Conservation (phyloP, 2,888 invertebrate species). For the Brachylomia viminalis region DNA sequence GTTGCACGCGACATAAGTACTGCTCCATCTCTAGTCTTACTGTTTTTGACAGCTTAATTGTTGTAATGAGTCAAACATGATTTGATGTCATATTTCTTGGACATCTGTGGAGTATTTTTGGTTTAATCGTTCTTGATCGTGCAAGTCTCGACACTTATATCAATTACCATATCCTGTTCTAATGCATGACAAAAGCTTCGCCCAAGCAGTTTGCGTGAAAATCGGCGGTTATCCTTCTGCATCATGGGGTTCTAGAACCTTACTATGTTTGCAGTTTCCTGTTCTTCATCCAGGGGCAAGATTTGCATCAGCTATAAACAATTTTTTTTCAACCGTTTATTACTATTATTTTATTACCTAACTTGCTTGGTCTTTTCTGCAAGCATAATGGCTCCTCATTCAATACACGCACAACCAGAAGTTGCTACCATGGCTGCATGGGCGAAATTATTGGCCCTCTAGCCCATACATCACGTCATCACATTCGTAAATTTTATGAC, state of each 20-base stretch:
- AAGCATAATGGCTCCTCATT: too few relatives aligned
- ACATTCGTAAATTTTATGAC: slow-evolving; percentile 40
- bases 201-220: background rate
- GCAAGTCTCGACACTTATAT: background rate
- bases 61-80: background rate
- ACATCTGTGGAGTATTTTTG: background rate
- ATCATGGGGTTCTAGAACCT: background rate
- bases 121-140: background rate
- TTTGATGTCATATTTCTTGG: background rate
- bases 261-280: background rate
- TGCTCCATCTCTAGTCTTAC: background rate
- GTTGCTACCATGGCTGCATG: background rate
- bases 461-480: slow-evolving; percentile 27
- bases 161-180: background rate
- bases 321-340: too few relatives aligned
- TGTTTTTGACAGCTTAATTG: slow-evolving; percentile 1
- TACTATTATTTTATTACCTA: too few relatives aligned
- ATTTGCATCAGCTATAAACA: too few relatives aligned
- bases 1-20: background rate
- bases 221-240: background rate
- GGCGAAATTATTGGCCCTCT: slow-evolving; percentile 18
- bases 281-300: too few relatives aligned
- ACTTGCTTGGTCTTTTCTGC: too few relatives aligned
- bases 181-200: background rate
- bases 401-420: background rate